Percentiles rank a stretch among this genome's conserved stretches.
phyloP scores from a whole-genome alignment of 2,888 invertebrate species.

The Gisinianus flammeolus region DNA sequence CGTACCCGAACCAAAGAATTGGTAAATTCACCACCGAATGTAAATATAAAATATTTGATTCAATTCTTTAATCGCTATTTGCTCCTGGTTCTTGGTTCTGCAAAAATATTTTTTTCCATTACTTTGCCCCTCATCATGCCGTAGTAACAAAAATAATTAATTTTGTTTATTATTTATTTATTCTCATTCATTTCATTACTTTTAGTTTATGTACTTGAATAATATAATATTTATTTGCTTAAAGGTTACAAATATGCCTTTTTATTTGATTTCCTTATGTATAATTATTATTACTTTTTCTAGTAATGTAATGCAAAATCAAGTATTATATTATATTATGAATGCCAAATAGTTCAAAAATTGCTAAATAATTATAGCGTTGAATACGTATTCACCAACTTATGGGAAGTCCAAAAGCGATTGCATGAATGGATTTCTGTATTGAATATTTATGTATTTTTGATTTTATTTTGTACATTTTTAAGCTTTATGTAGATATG shows the following conservation, averaged over 20 bases:
- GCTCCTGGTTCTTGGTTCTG: conserved; percentile 1
- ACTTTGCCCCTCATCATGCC: neutral
- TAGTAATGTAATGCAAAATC: too few relatives aligned
- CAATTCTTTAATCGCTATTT: neutral
- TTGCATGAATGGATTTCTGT: neutral
- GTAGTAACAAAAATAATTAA: too few relatives aligned
- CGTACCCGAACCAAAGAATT: conserved; percentile 76
- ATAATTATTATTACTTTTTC: too few relatives aligned
- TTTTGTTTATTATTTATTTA: too few relatives aligned
- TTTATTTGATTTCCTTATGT: neutral
- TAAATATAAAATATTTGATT: conserved; percentile 41
- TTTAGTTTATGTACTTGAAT: neutral
- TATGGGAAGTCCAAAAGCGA: too few relatives aligned
- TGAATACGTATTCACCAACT: too few relatives aligned
- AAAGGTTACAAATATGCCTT: neutral
- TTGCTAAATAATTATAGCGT: too few relatives aligned
- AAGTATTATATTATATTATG: too few relatives aligned
- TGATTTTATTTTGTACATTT: neutral
- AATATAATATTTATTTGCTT: neutral
- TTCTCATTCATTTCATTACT: too few relatives aligned
- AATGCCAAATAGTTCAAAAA: too few relatives aligned
- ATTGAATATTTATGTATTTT: conserved; percentile 17
- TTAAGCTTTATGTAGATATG: neutral
- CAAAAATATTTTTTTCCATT: conserved; percentile 1
- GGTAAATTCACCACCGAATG: conserved; percentile 61